Conservation (phyloP, 2,113 vertebrate species). For the Micromys minutus region DNA sequence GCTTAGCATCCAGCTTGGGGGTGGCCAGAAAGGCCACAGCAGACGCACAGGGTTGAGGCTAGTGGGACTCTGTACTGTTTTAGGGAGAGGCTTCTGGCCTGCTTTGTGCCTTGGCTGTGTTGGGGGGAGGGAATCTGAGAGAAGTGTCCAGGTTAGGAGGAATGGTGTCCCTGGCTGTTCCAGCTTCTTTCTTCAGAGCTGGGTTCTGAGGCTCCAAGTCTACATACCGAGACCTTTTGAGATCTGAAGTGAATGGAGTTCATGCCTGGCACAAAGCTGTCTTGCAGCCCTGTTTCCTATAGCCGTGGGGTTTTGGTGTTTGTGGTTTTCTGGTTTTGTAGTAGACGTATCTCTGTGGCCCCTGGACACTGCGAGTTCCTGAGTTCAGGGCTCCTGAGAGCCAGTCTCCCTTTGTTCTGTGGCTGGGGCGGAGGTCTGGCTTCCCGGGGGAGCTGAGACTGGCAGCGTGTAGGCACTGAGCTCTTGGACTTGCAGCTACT, state of each 20-base stretch:
- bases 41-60: neutral
- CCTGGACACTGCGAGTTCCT: fast-evolving
- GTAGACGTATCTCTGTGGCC: neutral
- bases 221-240: conserved; percentile 16
- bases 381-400: neutral
- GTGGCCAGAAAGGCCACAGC: fast-evolving
- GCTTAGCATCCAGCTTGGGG: fast-evolving
- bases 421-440: neutral
- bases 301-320: neutral
- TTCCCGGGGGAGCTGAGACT: neutral
- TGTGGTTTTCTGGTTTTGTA: fast-evolving
- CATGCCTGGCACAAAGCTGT: neutral
- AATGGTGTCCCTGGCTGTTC: neutral
- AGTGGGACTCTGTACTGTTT: neutral
- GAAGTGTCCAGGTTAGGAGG: fast-evolving
- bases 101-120: fast-evolving
- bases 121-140: neutral
- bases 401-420: neutral
- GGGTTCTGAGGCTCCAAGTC: conserved; percentile 42
- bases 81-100: neutral
- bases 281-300: neutral
- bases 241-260: neutral
- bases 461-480: fast-evolving
- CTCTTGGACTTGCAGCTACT: neutral
- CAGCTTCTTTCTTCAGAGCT: neutral